Base-by-base conservation (phyloP, 2,797 vertebrate genomes). In the Columba guinea region DNA sequence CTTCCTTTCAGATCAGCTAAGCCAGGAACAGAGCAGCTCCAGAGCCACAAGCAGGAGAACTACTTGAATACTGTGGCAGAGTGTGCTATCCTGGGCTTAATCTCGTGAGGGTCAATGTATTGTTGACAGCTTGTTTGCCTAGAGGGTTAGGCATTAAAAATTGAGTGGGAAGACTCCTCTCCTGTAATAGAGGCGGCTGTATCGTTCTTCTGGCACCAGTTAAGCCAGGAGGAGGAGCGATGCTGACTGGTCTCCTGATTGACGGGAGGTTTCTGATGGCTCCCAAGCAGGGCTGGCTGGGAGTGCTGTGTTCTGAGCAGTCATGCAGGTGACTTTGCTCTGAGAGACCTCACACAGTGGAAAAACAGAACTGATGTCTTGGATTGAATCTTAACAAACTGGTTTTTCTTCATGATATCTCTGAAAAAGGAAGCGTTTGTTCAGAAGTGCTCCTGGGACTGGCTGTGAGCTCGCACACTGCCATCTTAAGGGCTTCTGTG, bases 401-500 rank as follows among this genome's bases (percentile, higher is more conserved):
- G 55, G 85, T 83, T 96, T 95, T 93, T 74, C 86, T 93, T 80
- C 21, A 3, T 41, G 21, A 3, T 76, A 11, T 46, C 56, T 83
- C 64, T 85, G 78, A 69, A 68, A 77, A 80, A 56, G 77, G 78
- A 94, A 92, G 56, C 39, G 12, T 70, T 76, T 63, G 48, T 52
- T 92, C 77, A 76, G 77, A 88, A 90, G 55, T 28, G n/a, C 52
- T 93, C 18, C 60, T 3, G 17, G 67, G 35, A n/a, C 56, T 82
- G 74, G 67, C 30, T 60, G 26, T 2, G 84, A 94, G 83, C 64
- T 90, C 15, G 1, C 70, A 82, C 49, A 70, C 55, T 96, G 91
- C 86, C 84, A 62, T 92, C 94, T 96, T 83, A 94, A 96, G 93
- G 93, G 51, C 26, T 26, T 68, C 11, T 14, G 68, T 55, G 89